A percentile compares a stretch with the other conserved stretches of the same genome.
These are phyloP conservation scores for Onychomys torridus DNA, from an alignment of 2,797 vertebrate genomes.

Conservation along the genomic window DNA sequence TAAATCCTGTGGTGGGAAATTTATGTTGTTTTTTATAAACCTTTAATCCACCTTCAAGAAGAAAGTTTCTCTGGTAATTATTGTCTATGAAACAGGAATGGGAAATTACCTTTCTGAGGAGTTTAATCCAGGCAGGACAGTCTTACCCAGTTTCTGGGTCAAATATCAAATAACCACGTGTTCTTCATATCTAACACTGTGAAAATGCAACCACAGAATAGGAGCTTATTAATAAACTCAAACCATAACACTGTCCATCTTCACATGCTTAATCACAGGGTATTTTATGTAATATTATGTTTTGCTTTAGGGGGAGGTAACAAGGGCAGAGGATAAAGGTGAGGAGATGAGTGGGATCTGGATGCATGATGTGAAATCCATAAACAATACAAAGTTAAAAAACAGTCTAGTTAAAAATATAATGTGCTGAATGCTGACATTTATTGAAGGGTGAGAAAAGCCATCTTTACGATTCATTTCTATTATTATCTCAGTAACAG, in stretches of 20 bases:
- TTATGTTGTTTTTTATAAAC: slow-evolving; percentile 52
- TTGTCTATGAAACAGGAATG: background rate
- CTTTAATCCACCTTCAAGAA: slow-evolving; percentile 55
- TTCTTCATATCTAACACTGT: background rate
- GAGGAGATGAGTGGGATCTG: background rate
- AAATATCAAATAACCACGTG: background rate
- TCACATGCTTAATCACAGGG: background rate
- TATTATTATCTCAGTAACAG: background rate
- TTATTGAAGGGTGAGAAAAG: background rate
- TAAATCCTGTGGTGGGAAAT: slow-evolving; percentile 40
- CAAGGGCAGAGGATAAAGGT: background rate
- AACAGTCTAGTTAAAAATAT: background rate
- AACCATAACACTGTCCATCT: background rate
- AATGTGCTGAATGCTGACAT: background rate
- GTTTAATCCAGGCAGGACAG: background rate
- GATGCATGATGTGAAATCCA: background rate
- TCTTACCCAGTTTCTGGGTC: background rate
- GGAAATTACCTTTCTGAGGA: slow-evolving; percentile 34
- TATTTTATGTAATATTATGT: slow-evolving; percentile 14
- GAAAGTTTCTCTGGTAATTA: slow-evolving; percentile 61
- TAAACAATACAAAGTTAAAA: background rate
- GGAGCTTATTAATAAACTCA: background rate
- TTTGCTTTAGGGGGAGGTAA: background rate
- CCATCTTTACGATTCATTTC: background rate
- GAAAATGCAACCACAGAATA: background rate